Conservation (phyloP, 1,140 invertebrate genomes). For the Zaprionus taronus region DNA sequence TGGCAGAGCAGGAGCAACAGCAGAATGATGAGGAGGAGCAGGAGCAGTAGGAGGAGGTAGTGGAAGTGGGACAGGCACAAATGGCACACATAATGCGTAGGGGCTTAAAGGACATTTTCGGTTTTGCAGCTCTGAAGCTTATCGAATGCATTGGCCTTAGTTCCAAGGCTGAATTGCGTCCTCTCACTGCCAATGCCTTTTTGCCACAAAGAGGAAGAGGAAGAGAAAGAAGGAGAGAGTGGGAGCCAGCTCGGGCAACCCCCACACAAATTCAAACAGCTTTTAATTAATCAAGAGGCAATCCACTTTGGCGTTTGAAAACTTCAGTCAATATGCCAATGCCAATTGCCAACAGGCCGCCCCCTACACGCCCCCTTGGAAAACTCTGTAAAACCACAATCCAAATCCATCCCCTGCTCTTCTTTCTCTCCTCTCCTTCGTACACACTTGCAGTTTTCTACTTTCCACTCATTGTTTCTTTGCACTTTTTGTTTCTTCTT, state of each 20-base stretch:
- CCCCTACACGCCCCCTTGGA: not conserved
- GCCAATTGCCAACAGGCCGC: constrained; percentile 49
- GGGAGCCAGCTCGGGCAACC: constrained; percentile 15
- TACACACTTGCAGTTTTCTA: constrained; percentile 18
- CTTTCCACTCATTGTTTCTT: constrained; percentile 20
- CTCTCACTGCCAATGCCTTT: constrained; percentile 10
- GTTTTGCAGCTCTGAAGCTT: constrained; percentile 17
- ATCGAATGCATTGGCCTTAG: constrained; percentile 23
- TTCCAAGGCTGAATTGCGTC: too few species aligned
- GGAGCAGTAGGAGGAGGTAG: not conserved
- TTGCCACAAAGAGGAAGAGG: constrained; percentile 8
- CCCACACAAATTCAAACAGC: constrained; percentile 45
- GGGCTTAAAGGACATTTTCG: constrained; percentile 56
- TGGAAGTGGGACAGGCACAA: constrained; percentile 24
- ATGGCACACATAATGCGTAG: constrained; percentile 58
- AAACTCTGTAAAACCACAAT: constrained; percentile 3
- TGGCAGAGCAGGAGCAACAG: constrained; percentile 5
- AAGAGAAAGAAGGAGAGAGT: not conserved
- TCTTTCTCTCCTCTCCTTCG: not conserved
- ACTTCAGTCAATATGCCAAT: constrained; percentile 69
- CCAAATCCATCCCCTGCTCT: not conserved
- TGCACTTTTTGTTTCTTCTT: constrained; percentile 9
- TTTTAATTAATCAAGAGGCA: constrained; percentile 79
- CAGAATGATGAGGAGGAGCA: not conserved
- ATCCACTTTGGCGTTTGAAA: constrained; percentile 71